These are phyloP conservation scores for Zootoca vivipara DNA, from an alignment of 2,113 vertebrate species.

Conservation along the genomic window DNA sequence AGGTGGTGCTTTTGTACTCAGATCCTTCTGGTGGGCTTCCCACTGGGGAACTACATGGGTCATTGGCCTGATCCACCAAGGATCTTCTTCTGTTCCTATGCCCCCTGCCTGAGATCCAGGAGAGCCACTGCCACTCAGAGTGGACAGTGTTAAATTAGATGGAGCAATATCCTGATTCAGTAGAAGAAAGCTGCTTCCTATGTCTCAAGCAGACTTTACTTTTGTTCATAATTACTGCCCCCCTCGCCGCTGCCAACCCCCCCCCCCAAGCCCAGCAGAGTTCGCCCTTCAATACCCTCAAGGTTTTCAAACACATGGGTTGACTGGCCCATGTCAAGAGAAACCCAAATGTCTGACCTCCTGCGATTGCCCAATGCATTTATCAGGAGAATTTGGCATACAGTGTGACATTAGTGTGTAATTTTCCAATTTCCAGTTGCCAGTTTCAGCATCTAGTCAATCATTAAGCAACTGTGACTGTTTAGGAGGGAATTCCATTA, in stretches of 20 bases:
- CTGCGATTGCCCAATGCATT: conserved; percentile 74
- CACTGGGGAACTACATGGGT: too few relatives aligned
- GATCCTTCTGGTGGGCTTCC: too few relatives aligned
- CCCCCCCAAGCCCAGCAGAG: too few relatives aligned
- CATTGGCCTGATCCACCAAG: too few relatives aligned
- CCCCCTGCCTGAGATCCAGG: too few relatives aligned
- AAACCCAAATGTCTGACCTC: conserved; percentile 51
- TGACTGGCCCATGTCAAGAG: background rate
- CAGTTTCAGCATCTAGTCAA: conserved; percentile 80
- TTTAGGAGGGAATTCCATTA: conserved; percentile 82
- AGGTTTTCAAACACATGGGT: background rate
- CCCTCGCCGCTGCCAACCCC: too few relatives aligned
- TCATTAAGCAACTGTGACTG: conserved; percentile 82
- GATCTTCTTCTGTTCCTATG: too few relatives aligned
- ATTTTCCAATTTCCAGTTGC: conserved; percentile 76
- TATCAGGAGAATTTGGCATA: conserved; percentile 72
- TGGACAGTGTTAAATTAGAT: too few relatives aligned
- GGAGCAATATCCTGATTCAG: too few relatives aligned
- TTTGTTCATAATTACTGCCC: background rate
- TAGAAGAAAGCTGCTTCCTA: too few relatives aligned
- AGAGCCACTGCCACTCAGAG: too few relatives aligned
- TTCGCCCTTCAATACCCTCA: background rate
- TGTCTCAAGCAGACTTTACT: background rate
- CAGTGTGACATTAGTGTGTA: conserved; percentile 71
- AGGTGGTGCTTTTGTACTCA: too few relatives aligned